Conservation (phyloP, 2,797 vertebrate genomes). For the Siniperca undulata region DNA sequence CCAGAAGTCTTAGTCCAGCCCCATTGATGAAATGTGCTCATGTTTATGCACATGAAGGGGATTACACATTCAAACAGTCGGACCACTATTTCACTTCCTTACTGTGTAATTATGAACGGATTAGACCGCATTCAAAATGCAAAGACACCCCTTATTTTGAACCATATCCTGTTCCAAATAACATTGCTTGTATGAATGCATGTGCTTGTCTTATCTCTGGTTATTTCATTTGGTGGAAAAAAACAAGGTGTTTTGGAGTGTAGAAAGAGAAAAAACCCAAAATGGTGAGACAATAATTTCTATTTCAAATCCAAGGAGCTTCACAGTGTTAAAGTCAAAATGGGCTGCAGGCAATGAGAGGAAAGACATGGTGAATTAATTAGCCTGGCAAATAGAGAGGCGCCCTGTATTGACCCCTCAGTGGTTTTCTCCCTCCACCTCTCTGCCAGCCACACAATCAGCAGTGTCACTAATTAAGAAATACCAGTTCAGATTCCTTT, state of each 20-base stretch:
- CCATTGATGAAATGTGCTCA: conserved; percentile 81
- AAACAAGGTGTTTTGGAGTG: conserved; percentile 51
- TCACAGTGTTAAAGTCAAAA: conserved; percentile 88
- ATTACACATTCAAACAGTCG: conserved; percentile 82
- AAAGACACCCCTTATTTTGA: conserved; percentile 76
- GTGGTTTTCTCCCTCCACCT: conserved; percentile 92
- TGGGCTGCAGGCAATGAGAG: conserved; percentile 88
- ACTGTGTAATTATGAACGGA: conserved; percentile 86
- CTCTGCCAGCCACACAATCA: conserved; percentile 91
- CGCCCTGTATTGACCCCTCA: conserved; percentile 89
- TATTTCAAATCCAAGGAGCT: conserved; percentile 73
- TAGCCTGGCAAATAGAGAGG: conserved; percentile 92
- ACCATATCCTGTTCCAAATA: conserved; percentile 75
- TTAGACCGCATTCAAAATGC: conserved; percentile 83
- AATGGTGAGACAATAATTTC: conserved; percentile 66
- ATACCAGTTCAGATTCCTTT: conserved; percentile 86
- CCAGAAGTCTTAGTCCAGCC: conserved; percentile 76
- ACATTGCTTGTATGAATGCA: conserved; percentile 62
- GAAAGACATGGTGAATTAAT: conserved; percentile 95
- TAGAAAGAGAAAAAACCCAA: conserved; percentile 31
- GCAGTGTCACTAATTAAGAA: conserved; percentile 95
- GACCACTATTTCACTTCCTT: conserved; percentile 78
- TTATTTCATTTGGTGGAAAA: conserved; percentile 56
- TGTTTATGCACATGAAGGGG: conserved; percentile 83
- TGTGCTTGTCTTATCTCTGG: conserved; percentile 61